phyloP scores from a whole-genome alignment of 2,797 vertebrate species.

The Spheniscus humboldti region DNA sequence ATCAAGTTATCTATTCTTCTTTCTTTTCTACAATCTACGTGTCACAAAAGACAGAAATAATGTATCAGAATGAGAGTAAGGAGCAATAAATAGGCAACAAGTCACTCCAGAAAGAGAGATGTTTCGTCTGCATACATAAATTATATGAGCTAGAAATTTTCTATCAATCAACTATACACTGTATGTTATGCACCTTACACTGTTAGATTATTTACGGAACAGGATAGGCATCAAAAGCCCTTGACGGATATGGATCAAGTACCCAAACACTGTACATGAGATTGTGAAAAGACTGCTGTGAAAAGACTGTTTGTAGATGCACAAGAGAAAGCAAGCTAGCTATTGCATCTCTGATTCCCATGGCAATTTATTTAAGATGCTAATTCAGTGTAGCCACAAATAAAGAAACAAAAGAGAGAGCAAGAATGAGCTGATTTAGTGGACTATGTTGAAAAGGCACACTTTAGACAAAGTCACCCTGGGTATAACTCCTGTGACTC shows the following conservation, averaged over 20 bases:
- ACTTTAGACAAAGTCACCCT: constrained; percentile 24
- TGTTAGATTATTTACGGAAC: neutral
- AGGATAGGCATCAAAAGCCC: neutral
- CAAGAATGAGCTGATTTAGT: constrained; percentile 45
- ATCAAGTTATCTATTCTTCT: neutral
- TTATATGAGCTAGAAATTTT: neutral
- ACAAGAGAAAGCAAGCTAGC: constrained; percentile 34
- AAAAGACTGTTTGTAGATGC: constrained; percentile 26
- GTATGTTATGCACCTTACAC: neutral
- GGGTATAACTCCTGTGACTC: neutral
- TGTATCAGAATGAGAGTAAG: neutral
- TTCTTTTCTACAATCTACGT: neutral
- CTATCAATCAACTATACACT: neutral
- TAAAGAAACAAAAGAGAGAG: constrained; percentile 39
- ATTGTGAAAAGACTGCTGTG: constrained; percentile 18
- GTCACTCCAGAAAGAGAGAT: neutral
- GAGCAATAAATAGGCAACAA: neutral
- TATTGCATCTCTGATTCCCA: constrained; percentile 36
- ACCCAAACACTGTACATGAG: neutral
- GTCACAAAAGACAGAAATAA: neutral
- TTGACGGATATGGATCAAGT: neutral
- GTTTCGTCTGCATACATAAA: neutral
- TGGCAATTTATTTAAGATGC: constrained; percentile 57
- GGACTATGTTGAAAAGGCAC: constrained; percentile 3
- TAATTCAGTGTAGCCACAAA: constrained; percentile 46